Evolutionary conservation across 2,888 invertebrate genomes (phyloP), one percentile per base, ranked within the genome.

Genomic region (Crossocerus cetratus): DNA sequence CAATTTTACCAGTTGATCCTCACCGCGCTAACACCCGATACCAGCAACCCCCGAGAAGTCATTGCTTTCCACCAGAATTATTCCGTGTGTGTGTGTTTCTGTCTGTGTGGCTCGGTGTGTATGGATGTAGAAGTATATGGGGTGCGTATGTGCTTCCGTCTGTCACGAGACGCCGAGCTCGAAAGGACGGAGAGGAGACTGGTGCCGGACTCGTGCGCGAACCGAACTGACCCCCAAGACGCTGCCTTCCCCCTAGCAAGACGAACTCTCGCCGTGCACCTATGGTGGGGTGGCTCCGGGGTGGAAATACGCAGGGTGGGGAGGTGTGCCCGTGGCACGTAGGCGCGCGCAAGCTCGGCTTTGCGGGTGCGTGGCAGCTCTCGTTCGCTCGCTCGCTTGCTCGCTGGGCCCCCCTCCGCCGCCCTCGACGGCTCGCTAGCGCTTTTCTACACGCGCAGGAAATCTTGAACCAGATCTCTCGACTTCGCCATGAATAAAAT

Each of bases 151-250:
- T 67, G 63, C 23, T 49, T 72, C 61, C 62, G 45, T 59, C 20
- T 21, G 59, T 43, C 60, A 72, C 54, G 53, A 58, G 62, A 57
- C 56, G 44, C 53, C 5, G 32, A 32, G 65, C 55, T 49, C 32
- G 55, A 54, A 42, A 70, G 57, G 59, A 69, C 76, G 76, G 69
- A 70, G 74, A 69, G 72, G 74, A 78, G 57, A 78, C 79, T 76
- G 58, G 80, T 81, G 49, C 86, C 83, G 84, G 84, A 81, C 84
- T 86, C 83, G 84, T 83, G 86, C 86, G 84, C 86, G 85, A 84
- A 89, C 88, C 83, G 85, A 84, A 88, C 85, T 87, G 86, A 81
- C 81, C 84, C 78, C 83, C 77, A 75, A 76, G 70, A 65, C 74
- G 82, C 70, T 70, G 75, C 72, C 76, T 82, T 77, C 65, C 74